Base-by-base conservation (phyloP, 2,888 invertebrate genomes). In the Petrolisthes cinctipes region DNA sequence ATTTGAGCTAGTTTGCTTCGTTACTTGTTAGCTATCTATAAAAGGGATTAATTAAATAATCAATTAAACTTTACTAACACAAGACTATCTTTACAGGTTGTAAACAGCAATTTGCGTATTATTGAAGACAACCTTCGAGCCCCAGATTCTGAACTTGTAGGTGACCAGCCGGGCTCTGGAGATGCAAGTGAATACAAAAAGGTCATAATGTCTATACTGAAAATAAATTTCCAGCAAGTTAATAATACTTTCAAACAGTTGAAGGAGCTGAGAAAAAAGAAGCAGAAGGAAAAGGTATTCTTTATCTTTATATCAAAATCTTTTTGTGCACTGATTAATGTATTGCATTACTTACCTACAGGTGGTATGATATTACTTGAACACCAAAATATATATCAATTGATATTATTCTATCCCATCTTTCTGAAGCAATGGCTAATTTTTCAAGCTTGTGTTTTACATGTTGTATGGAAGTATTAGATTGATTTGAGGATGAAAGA, bases 81-180 rank as follows among this genome's bases (percentile, higher is more conserved):
- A 37, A 37, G 37, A n/a, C 23, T 20, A 5, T 17, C 20, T 56
- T 57, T 23, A n/a, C 83, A 89, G 89, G 87, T 89, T 6, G 85
- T 89, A 23, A 73, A 71, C 53, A 84, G 85, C 56, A 89, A 89
- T 57, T 61, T 89, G 0, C 82, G 86, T 68, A 85, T 89, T 20
- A 89, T 89, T 82, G 89, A 80, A 56, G 89, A 82, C 51, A 89
- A 84, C 20, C 95, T 95, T 92, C 93, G 95, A 54, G 94, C 95
- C 54, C 95, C 95, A 90, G 93, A 93, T 86, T 94, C 95, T 17
- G 93, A 93, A 80, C 97, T 98, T 96, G 95, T 95, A 0, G 97
- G 98, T 92, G 93, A 93, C 78, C 97, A 98, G 96, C 95, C 95
- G 0, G 97, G 98, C 92, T 87, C 84, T 2, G 78, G 73, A 61